Percentiles rank a stretch among this genome's conserved stretches.
These are phyloP conservation scores for Cathartes aura DNA, from an alignment of 2,113 vertebrate genomes.

Conservation along the genomic window DNA sequence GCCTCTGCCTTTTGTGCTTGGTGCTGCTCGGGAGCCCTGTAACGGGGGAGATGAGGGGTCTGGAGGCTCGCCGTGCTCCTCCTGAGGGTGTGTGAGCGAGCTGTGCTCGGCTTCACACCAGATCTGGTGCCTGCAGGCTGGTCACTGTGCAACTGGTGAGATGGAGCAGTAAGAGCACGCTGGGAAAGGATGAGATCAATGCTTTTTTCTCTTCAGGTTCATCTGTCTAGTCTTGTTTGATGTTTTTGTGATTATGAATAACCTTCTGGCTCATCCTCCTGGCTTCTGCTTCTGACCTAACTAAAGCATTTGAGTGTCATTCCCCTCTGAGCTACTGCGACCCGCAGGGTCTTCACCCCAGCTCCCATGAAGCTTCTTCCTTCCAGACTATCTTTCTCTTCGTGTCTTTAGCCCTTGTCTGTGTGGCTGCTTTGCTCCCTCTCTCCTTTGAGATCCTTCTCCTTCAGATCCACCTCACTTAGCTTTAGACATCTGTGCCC, in stretches of 20 bases:
- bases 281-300: not conserved
- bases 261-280: not conserved
- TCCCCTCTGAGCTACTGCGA: not conserved
- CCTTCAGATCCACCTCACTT: not conserved
- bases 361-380: not conserved
- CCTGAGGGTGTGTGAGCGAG: not conserved
- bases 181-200: not conserved
- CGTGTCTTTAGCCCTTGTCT: not conserved
- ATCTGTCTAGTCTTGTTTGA: not conserved
- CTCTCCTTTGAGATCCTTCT: not conserved
- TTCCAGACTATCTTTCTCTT: not conserved
- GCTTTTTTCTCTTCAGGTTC: not conserved
- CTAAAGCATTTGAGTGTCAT: not conserved
- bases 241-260: not conserved
- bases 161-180: fast-evolving
- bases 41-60: not conserved
- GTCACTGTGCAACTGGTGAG: not conserved
- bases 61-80: not conserved
- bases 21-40: not conserved
- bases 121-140: not conserved
- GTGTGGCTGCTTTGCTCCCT: not conserved
- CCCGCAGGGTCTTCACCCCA: not conserved
- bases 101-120: not conserved
- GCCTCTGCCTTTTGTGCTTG: not conserved
- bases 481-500: not conserved